These are phyloP conservation scores for Rhabdornis inornatus DNA, from an alignment of 2,113 vertebrate species.

Conservation along the genomic window DNA sequence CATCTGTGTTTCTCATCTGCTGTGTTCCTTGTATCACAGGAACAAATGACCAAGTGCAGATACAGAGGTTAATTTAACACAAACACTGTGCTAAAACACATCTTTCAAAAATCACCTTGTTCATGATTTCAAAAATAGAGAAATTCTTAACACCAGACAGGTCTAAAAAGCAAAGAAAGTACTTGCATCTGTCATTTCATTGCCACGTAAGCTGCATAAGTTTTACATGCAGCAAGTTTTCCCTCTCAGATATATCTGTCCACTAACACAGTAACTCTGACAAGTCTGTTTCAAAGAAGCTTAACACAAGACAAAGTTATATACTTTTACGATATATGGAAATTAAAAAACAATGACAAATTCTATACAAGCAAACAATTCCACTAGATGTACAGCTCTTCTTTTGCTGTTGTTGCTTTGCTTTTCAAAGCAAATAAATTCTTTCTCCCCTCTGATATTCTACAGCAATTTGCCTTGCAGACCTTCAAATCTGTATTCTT, in stretches of 20 bases:
- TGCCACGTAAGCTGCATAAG: neutral
- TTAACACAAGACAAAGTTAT: neutral
- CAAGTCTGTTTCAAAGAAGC: neutral
- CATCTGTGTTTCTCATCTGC: neutral
- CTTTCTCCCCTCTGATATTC: neutral
- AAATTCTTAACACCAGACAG: neutral
- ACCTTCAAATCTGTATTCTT: neutral
- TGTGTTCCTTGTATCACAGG: neutral
- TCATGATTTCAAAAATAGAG: neutral
- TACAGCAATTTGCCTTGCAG: neutral
- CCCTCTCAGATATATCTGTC: neutral
- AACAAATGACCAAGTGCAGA: neutral
- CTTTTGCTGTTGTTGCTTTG: neutral
- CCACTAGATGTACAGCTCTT: neutral
- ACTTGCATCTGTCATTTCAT: neutral
- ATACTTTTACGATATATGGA: neutral
- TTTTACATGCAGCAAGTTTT: neutral
- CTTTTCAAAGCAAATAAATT: slow-evolving; percentile 1
- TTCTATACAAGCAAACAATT: neutral
- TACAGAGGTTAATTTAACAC: neutral
- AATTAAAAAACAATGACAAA: neutral
- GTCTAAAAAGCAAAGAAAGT: neutral
- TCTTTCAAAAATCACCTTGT: neutral
- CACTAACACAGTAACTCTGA: neutral
- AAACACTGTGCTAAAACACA: neutral